Base-by-base conservation (phyloP, 2,888 invertebrate genomes). In the Pollenia angustigena region DNA sequence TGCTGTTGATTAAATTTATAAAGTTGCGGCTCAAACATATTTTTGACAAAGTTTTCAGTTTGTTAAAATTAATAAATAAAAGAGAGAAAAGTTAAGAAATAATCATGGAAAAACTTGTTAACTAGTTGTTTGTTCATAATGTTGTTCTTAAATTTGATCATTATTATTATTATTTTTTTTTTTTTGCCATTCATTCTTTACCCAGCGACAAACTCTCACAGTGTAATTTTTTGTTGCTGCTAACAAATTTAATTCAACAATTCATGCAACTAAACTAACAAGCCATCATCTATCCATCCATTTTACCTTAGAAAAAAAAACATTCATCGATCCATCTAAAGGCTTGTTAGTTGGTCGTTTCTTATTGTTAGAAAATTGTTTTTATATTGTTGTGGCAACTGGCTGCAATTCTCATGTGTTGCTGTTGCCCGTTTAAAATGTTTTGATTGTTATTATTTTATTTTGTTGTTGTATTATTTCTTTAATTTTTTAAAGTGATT, bases 401-500 rank as follows among this genome's bases (percentile, higher is more conserved):
- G 68, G 58, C 48, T 23, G 69, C 71, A 58, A 60, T 44, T 66
- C 32, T 44, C 32, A 52, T 69, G 60, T 78, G 68, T 69, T 74
- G 52, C 44, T 64, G 11, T 44, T 75, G 74, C 42, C 23, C 40
- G 32, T 72, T 69, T 54, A 16, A 18, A 69, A 48, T 40, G 4
- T 50, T 74, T 72, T 44, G 52, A 32, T 58, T 79, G 60, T 44
- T 76, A 48, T 64, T 23, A 62, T 60, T 62, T 42, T 46, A n/a
- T 32, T 32, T 32, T 32, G 4, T 32, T 62, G 18, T 46, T 12
- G 23, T 56, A 12, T 46, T 68, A 18, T 48, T 56, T 54, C 42
- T 54, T 76, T 78, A 76, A 85, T 83, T 85, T 79, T 64, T 81
- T 60, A 40, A 87, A 83, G 80, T 83, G 86, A 87, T 87, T 87